Percentiles rank a stretch among this genome's conserved stretches.
Conservation (phyloP, 2,797 vertebrate genomes). For the Oryzias sinensis region DNA sequence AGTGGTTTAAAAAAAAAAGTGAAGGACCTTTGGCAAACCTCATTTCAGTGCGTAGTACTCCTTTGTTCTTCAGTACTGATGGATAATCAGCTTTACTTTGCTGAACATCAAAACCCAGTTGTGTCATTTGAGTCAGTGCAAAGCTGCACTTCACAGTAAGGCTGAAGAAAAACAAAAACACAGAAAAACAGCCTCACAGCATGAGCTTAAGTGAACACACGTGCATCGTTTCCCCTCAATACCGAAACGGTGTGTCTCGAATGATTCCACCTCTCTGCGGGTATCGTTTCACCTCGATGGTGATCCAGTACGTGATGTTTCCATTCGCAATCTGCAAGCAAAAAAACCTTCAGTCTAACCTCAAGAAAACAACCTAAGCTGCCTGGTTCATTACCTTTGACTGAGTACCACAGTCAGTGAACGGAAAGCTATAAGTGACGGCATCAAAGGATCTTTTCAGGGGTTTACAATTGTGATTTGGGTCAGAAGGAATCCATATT, state of each 20-base stretch:
- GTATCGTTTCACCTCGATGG: conserved; percentile 32
- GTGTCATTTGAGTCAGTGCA: conserved; percentile 20
- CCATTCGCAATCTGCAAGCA: conserved; percentile 41
- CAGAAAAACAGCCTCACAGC: not conserved
- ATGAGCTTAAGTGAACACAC: not conserved
- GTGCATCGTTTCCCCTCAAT: conserved; percentile 9
- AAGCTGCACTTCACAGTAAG: conserved; percentile 56
- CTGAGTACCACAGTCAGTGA: conserved; percentile 50
- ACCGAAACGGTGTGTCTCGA: conserved; percentile 47
- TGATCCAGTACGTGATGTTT: conserved; percentile 54
- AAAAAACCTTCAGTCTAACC: not conserved
- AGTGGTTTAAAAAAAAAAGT: not conserved
- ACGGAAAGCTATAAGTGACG: conserved; percentile 54
- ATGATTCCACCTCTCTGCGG: conserved; percentile 25
- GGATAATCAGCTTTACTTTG: conserved; percentile 3
- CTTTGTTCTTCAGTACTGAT: conserved; percentile 36
- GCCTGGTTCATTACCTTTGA: conserved; percentile 29
- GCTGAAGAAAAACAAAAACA: conserved; percentile 9
- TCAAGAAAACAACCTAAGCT: not conserved
- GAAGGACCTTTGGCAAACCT: conserved; percentile 66
- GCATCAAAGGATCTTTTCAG: conserved; percentile 23
- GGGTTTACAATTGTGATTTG: conserved; percentile 37
- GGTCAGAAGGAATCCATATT: conserved; percentile 38
- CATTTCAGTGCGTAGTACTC: conserved; percentile 51
- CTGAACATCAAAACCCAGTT: conserved; percentile 18